phyloP scores from a whole-genome alignment of 30 jellyfish, hydroid and myxozoan species.

The Aurelia aurita region DNA sequence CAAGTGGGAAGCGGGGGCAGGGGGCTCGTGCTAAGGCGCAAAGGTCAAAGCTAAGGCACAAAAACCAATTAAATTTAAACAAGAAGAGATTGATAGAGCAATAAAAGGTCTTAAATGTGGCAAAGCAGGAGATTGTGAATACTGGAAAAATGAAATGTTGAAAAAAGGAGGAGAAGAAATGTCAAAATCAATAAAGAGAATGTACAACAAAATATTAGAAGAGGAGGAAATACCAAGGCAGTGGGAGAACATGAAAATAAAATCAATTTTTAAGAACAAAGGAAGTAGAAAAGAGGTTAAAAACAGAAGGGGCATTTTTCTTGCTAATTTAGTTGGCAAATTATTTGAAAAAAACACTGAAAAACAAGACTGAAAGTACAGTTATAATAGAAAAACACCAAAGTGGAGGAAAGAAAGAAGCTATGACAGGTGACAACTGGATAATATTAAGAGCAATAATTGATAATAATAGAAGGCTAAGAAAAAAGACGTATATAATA shows the following conservation, averaged over 20 bases:
- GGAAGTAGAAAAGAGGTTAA: constrained; percentile 38
- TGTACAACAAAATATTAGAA: constrained; percentile 31
- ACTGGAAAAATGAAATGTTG: constrained; percentile 58
- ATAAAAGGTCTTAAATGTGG: constrained; percentile 25
- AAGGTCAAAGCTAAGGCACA: constrained; percentile 14
- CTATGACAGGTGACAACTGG: constrained; percentile 38
- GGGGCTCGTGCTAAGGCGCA: too few relatives aligned
- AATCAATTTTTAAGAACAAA: constrained; percentile 48
- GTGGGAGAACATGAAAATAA: constrained; percentile 55
- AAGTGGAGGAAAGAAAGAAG: constrained; percentile 25
- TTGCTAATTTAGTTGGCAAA: constrained; percentile 34
- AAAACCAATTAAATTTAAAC: constrained; percentile 25
- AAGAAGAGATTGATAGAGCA: constrained; percentile 33
- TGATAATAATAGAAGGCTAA: constrained; percentile 36
- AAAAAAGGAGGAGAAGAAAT: constrained; percentile 52
- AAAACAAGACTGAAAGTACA: not conserved
- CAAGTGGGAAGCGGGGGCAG: too few relatives aligned
- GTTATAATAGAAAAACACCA: too few relatives aligned
- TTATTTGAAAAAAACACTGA: constrained; percentile 43
- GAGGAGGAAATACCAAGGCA: constrained; percentile 28
- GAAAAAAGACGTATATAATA: constrained; percentile 18
- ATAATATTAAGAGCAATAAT: constrained; percentile 32
- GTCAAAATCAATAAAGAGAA: constrained; percentile 29
- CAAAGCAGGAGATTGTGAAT: constrained; percentile 43
- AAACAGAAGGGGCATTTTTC: constrained; percentile 61